A percentile compares a stretch with the other conserved stretches of the same genome.
phyloP scores from a whole-genome alignment of 2,113 vertebrate species.

The Hypomesus transpacificus region DNA sequence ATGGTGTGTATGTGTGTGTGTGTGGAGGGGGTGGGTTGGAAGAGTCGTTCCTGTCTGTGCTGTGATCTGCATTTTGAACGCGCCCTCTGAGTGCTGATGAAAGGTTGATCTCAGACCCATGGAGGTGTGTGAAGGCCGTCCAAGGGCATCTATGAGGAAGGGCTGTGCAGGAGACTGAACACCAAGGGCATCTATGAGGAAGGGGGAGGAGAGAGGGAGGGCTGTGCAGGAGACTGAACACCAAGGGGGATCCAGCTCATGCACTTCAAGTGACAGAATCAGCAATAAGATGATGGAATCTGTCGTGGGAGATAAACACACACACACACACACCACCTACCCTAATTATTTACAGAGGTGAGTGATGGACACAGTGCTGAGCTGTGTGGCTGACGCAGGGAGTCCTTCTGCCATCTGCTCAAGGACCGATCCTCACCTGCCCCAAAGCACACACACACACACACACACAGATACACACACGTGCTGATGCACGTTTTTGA shows the following conservation, averaged over 20 bases:
- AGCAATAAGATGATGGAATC: background rate
- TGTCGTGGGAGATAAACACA: background rate
- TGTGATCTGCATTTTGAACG: too few relatives aligned
- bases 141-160: background rate
- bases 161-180: background rate
- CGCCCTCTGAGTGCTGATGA: too few relatives aligned
- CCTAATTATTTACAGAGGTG: constrained; percentile 35
- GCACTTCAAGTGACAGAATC: background rate
- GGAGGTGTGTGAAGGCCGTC: too few relatives aligned
- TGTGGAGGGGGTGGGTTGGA: background rate
- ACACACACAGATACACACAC: background rate
- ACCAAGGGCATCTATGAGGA: background rate
- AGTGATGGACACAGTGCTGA: constrained; percentile 23
- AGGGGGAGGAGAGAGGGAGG: background rate
- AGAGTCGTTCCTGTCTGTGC: too few relatives aligned
- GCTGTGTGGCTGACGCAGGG: constrained; percentile 12
- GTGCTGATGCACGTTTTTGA: background rate
- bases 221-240: background rate
- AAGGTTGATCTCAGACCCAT: too few relatives aligned
- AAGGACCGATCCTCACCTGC: constrained; percentile 1
- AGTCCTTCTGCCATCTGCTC: constrained; percentile 45
- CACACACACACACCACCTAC: constrained; percentile 10
- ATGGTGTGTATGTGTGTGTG: background rate
- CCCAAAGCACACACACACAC: background rate
- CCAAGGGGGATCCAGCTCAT: background rate